Evolutionary conservation across 2,113 vertebrate species (phyloP), one percentile per base, ranked within the genome.

Genomic region (Paradisaea rubra): DNA sequence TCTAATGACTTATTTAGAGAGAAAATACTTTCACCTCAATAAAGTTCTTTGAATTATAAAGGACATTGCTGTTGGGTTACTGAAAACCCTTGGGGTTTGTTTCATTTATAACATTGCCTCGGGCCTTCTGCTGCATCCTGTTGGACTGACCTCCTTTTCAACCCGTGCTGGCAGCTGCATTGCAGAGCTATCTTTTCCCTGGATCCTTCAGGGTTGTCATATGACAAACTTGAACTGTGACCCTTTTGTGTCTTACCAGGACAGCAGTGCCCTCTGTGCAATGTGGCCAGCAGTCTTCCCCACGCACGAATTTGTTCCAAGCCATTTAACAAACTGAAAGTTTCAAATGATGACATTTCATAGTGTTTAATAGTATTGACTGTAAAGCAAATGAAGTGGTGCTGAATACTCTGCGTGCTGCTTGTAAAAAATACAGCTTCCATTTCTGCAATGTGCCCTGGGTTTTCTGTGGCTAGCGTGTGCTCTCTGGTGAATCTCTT

Each of bases 111-210:
- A 97, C 96, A 92, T 97, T 96, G 97, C 98, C 94, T 93, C 69
- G 3, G 98, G 98, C 95, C 97, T 97, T 98, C 96, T 97, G 97
- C 97, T 95, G 97, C 98, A 98, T 99, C 98, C 98, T 98, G 98
- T 98, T 98, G 98, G 97, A 98, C 89, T 99, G 99, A 99, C 99
- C 98, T 99, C 97, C 96, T 99, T 98, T 98, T 98, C 98, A 98
- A 98, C 98, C 96, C 96, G 88, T 94, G 97, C 98, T 98, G 95
- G 96, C 97, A 97, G 97, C 98, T 98, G 97, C 97, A 97, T 97
- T 97, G 93, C 94, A 93, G 97, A 98, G 94, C 97, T 96, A 85
- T 98, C 97, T 98, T 97, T 96, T 95, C 96, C 95, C 96, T 94
- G 94, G 86, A 97, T 81, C 97, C 97, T 98, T 97, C 91, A 90